Base-by-base conservation (phyloP, 2,113 vertebrate species). In the Gadus macrocephalus region DNA sequence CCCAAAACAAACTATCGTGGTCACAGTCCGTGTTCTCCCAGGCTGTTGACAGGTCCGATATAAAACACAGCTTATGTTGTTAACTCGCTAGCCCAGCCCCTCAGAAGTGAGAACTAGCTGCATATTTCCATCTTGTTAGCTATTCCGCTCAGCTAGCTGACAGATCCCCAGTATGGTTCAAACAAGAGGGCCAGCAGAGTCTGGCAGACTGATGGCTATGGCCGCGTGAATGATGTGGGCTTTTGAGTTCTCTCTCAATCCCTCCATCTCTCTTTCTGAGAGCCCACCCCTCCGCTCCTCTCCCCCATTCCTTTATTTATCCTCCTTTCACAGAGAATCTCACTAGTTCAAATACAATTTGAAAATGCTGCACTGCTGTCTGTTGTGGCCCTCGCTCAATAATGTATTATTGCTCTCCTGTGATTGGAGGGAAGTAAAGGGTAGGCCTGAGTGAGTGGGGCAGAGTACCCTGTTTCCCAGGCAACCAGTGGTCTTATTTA, bases 391-490 rank as follows among this genome's bases (percentile, higher is more conserved):
- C 86, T 88, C 89, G 89, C 91, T 91, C 91, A 91, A 89, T 92
- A 92, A 91, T 83, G 85, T 79, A 83, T 89, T 91, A 89, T 90
- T 89, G 86, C 88, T 88, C 89, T 83, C 84, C 81, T 73, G 82
- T 90, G 88, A 92, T 93, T 91, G 89, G 90, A 88, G 86, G 87
- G 86, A 91, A 89, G 90, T 89, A 93, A 89, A 90, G 89, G 87
- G 85, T 90, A 84, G 88, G 90, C 87, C 87, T 86, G 83, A 90
- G 85, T 85, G 88, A 88, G 81, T 85, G 86, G 85, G 86, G 89
- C 78, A 85, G 87, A 82, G 83, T 87, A 89, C 83, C 86, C 85
- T 80, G 88, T 92, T 90, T 87, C 91, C 90, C 83, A 85, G 91
- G 91, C 87, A 91, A 91, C 90, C 88, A 79, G 81, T 87, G 87